A percentile compares a stretch with the other conserved stretches of the same genome.
Evolutionary conservation across 2,797 vertebrate species (phyloP).

Genomic region (Antrozous pallidus): DNA sequence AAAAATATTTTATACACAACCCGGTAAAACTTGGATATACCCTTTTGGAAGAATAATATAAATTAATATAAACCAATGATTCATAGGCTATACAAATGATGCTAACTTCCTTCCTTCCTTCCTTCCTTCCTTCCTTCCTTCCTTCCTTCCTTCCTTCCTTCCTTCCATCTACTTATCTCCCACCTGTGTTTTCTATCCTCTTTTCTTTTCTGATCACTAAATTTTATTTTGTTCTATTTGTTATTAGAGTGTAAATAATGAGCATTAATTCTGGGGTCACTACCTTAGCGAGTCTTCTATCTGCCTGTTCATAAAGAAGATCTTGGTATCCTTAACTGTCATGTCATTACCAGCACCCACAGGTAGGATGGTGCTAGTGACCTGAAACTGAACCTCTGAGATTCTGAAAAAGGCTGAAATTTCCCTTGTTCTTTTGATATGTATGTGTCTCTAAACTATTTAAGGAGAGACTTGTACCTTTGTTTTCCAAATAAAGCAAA

Average conservation of each 20-base stretch:
- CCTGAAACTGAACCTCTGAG: background rate
- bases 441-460: background rate
- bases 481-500: constrained; percentile 47
- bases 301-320: background rate
- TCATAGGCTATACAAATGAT: background rate
- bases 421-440: background rate
- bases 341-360: background rate
- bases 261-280: background rate
- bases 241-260: background rate
- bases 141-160: background rate
- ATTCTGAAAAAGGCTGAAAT: background rate
- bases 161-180: background rate
- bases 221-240: background rate
- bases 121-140: no score
- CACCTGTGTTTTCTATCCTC: background rate
- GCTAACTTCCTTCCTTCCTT: background rate
- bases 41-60: background rate
- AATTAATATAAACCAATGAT: background rate
- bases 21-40: background rate
- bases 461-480: background rate
- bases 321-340: background rate
- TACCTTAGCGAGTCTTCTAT: background rate
- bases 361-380: background rate
- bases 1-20: background rate
- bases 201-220: background rate